Base-by-base conservation (phyloP, 2,888 invertebrate species). In the Lithophane semibrunnea region DNA sequence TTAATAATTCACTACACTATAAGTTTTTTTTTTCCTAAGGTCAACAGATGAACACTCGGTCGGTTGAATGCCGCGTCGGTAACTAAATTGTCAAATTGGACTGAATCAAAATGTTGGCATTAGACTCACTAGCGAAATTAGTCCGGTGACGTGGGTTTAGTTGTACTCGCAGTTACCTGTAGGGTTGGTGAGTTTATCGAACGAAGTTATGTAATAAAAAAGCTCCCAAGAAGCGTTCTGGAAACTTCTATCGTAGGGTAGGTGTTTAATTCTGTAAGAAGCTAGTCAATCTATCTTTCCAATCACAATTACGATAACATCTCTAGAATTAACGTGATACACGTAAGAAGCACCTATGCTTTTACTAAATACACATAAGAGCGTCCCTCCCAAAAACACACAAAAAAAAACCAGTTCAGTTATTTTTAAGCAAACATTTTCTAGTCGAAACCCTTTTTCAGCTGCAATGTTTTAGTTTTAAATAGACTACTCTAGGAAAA, bases 1-100 rank as follows among this genome's bases (percentile, higher is more conserved):
- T 84, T 82, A 82, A 81, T 87, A 75, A 82, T 80, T 29, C 72
- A 84, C 76, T 77, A 67, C 63, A 78, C 61, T 44, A 37, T 56
- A 70, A 42, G 58, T 54, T 68, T 87, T 80, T 60, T 82, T 75
- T 77, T 82, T 84, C 84, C 68, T 90, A 86, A 86, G 86, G 86
- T 89, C 86, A 84, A 83, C 77, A 75, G 72, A 85, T 83, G 82
- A 69, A 82, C 89, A 86, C 86, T 82, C 79, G 81, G 73, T 80
- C 86, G 86, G 86, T 87, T 90, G 92, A 91, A 93, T 91, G 92
- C 90, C 92, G 92, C 90, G 91, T 90, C 90, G 90, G 88, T 91
- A 91, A 95, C 96, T 96, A 92, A 95, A 94, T 94, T 93, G 94
- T 94, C 93, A 93, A 93, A 93, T 92, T 91, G 93, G 90, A 91